Evolutionary conservation across 2,888 invertebrate species (phyloP), one percentile per base, ranked within the genome.

Genomic region (Sepiola atlantica): DNA sequence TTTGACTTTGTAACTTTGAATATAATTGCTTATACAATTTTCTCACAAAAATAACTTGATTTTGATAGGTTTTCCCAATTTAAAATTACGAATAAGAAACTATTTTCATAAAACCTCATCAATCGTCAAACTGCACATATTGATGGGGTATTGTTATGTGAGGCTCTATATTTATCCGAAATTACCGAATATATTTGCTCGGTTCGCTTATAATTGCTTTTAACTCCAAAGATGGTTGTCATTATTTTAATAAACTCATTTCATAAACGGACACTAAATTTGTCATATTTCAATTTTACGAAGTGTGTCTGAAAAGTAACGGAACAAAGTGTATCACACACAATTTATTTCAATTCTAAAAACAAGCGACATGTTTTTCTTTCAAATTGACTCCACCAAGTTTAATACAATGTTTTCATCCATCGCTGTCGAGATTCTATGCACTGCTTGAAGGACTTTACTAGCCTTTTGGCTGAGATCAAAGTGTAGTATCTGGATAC

Each of bases 11-110:
- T n/a, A 77, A 77, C 77, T 32, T n/a, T 77, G 77, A 77, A 77
- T 77, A 77, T 77, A 77, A 77, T 77, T 77, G 77, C 77, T n/a
- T 32, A 77, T 77, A 32, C 77, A 77, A 77, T 77, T 77, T 77
- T 14, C 16, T 77, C 6, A 32, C n/a, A n/a, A 77, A 28, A 77
- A 77, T 45, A 77, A n/a, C 10, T 77, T 28, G 77, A 77, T 77
- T 28, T 77, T 28, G 0, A 77, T 77, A 77, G 28, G n/a, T 77
- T n/a, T 32, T 32, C 77, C 77, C n/a, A 77, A 77, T 77, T 77
- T 77, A 77, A 77, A 77, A 77, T 77, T 32, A n/a, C 16, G n/a
- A 32, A 77, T n/a, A 14, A 77, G n/a, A 77, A 32, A 77, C 1
- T 77, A 77, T 77, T 77, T 77, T 77, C n/a, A n/a, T 77, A 10